Conservation (phyloP, 2,113 vertebrate species). For the Panthera leo region DNA sequence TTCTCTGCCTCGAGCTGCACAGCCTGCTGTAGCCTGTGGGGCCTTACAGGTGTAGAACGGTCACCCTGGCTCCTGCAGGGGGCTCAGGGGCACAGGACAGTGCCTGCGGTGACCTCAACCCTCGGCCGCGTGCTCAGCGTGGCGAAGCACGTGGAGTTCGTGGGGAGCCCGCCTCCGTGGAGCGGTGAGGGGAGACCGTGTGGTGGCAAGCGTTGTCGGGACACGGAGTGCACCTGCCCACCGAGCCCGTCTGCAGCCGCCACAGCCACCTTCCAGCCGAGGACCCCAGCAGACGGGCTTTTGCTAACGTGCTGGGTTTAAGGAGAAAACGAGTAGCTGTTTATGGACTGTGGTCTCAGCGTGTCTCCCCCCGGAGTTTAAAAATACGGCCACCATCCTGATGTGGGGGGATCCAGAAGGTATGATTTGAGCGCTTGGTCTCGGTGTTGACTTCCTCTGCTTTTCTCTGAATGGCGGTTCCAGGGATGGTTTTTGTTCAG, state of each 20-base stretch:
- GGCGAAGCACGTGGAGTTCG: neutral
- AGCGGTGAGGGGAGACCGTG: no score
- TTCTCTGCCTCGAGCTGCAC: no score
- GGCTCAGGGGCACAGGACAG: neutral
- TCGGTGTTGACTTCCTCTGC: neutral
- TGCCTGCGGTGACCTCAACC: neutral
- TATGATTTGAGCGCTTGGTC: neutral
- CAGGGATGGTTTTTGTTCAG: neutral
- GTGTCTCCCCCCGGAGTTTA: neutral
- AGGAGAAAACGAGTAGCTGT: neutral
- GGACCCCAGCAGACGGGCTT: no score
- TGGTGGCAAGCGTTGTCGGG: neutral
- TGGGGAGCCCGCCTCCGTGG: no score
- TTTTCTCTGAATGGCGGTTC: neutral
- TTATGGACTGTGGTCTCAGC: neutral
- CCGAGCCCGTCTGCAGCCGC: neutral
- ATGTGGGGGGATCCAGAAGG: no score
- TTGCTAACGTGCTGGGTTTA: neutral
- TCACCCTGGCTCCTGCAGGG: neutral
- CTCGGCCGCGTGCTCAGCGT: neutral
- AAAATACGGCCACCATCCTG: neutral
- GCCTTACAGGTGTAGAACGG: no score
- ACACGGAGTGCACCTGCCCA: neutral
- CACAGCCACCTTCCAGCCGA: neutral
- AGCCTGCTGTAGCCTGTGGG: no score